These are phyloP conservation scores for Oxystoma pomonae DNA, from an alignment of 2,888 invertebrate species.

Conservation along the genomic window DNA sequence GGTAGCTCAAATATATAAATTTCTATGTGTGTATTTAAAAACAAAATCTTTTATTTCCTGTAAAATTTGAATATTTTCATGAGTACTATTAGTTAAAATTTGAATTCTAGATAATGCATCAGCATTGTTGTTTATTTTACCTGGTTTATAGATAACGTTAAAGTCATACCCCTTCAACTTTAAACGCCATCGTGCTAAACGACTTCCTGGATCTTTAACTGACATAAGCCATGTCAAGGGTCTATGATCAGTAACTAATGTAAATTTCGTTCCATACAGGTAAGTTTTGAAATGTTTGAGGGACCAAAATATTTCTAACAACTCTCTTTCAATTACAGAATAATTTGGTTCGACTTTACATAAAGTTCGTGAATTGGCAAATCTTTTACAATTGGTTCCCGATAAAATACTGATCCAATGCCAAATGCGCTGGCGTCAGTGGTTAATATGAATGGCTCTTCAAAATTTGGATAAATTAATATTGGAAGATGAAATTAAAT, in stretches of 20 bases:
- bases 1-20: no score
- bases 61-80: no score
- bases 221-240: constrained; percentile 38
- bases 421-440: constrained; percentile 37
- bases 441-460: constrained; percentile 31
- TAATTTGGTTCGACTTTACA: constrained; percentile 34
- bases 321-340: constrained; percentile 34
- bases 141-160: constrained; percentile 34
- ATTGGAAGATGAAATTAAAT: constrained; percentile 13
- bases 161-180: constrained; percentile 36
- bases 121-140: constrained; percentile 29
- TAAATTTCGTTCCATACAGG: constrained; percentile 39
- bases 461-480: constrained; percentile 34
- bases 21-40: no score
- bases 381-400: constrained; percentile 35
- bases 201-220: constrained; percentile 31
- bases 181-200: constrained; percentile 36
- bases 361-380: no score
- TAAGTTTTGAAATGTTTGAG: no score
- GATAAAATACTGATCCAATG: constrained; percentile 34
- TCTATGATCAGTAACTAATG: constrained; percentile 38
- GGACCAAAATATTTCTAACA: constrained; percentile 36
- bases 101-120: constrained; percentile 25
- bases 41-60: no score
- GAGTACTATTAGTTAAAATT: neutral